Conservation (phyloP, 2,113 vertebrate species). For the Stegastes partitus region DNA sequence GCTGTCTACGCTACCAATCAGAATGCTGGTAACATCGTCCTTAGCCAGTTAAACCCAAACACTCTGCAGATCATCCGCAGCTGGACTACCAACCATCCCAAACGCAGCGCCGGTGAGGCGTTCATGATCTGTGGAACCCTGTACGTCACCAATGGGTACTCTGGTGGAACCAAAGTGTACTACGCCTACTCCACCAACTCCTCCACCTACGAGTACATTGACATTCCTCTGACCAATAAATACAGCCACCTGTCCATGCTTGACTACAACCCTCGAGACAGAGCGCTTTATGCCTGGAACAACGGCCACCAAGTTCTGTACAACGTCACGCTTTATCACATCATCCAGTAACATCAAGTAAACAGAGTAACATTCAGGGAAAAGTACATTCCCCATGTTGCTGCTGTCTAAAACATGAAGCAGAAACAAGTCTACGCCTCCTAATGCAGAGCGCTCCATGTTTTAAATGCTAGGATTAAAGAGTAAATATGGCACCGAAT, state of each 20-base stretch:
- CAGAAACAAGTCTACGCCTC: too few relatives aligned
- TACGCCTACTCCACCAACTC: conserved; percentile 76
- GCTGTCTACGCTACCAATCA: conserved; percentile 78
- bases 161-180: conserved; percentile 72
- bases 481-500: too few relatives aligned
- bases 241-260: conserved; percentile 78
- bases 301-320: conserved; percentile 77
- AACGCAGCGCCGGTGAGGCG: conserved; percentile 72
- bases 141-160: conserved; percentile 76
- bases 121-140: conserved; percentile 78
- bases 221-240: conserved; percentile 74
- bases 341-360: conserved; percentile 57
- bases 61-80: conserved; percentile 72
- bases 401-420: too few relatives aligned
- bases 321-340: conserved; percentile 74
- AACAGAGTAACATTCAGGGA: too few relatives aligned
- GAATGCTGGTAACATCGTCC: conserved; percentile 75
- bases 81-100: conserved; percentile 78
- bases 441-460: too few relatives aligned
- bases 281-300: conserved; percentile 76
- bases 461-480: too few relatives aligned
- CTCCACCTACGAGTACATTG: conserved; percentile 76
- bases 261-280: conserved; percentile 75
- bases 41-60: conserved; percentile 71
- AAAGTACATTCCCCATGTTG: too few relatives aligned